phyloP scores from a whole-genome alignment of 2,888 invertebrate species.

The Ernsta delagoae region DNA sequence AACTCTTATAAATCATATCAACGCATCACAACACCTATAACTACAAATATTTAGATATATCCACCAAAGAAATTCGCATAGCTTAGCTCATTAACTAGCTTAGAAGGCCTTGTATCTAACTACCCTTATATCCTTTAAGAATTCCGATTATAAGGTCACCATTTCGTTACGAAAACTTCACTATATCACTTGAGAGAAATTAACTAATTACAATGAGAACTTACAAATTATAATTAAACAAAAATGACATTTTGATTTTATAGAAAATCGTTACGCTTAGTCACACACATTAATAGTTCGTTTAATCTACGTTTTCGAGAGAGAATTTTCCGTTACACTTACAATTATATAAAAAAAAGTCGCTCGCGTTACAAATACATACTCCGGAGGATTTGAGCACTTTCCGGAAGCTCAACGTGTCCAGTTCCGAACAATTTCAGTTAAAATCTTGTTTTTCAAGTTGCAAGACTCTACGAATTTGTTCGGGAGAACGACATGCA shows the following conservation, averaged over 20 bases:
- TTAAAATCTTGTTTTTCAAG: conserved; percentile 58
- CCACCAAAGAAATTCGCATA: conserved; percentile 62
- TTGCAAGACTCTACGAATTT: conserved; percentile 65
- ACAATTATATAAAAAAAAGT: conserved; percentile 42
- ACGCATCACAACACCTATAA: conserved; percentile 65
- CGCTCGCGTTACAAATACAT: conserved; percentile 18
- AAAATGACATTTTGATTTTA: conserved; percentile 63
- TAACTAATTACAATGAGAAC: conserved; percentile 67
- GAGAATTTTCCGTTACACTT: conserved; percentile 54
- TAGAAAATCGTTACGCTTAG: conserved; percentile 77
- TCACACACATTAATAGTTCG: conserved; percentile 74
- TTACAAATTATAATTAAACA: conserved; percentile 54
- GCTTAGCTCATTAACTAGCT: conserved; percentile 71
- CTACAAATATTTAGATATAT: conserved; percentile 51
- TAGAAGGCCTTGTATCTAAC: conserved; percentile 81
- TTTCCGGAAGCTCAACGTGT: conserved; percentile 24
- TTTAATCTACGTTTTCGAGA: conserved; percentile 73
- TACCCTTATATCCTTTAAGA: conserved; percentile 81
- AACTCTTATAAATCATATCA: conserved; percentile 54
- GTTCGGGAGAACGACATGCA: conserved; percentile 22
- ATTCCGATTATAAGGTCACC: conserved; percentile 81
- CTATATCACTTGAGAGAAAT: conserved; percentile 80
- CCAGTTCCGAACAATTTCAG: conserved; percentile 50
- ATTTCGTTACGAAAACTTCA: conserved; percentile 76
- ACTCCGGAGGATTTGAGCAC: conserved; percentile 26